A percentile compares a stretch with the other conserved stretches of the same genome.
phyloP scores from a whole-genome alignment of 2,888 invertebrate genomes.

The Spodoptera picta region DNA sequence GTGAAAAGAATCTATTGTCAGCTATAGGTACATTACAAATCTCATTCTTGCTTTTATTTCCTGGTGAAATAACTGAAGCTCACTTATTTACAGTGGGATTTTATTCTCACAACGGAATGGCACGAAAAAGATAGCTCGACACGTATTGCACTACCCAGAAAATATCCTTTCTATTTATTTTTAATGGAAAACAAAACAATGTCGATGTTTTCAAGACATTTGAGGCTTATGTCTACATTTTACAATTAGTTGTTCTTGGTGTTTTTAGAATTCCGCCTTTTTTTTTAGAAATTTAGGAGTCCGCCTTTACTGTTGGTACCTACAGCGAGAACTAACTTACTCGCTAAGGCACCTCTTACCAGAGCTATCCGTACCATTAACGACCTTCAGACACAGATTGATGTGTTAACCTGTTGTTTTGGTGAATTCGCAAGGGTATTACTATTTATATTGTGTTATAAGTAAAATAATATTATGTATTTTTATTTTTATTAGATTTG shows the following conservation, averaged over 20 bases:
- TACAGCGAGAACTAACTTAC: no score
- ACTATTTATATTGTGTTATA: no score
- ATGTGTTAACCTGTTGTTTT: no score
- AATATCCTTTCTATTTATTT: conserved; percentile 30
- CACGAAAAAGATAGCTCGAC: conserved; percentile 37
- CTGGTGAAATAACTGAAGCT: conserved; percentile 6
- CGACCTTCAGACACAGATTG: no score
- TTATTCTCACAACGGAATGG: conserved; percentile 12
- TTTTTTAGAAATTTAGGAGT: no score
- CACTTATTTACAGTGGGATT: background rate
- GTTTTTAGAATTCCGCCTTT: no score
- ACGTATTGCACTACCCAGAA: conserved; percentile 10
- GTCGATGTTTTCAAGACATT: conserved; percentile 29
- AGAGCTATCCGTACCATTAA: no score
- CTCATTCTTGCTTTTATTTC: conserved; percentile 8
- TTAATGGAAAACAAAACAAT: conserved; percentile 14
- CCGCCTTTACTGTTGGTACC: no score
- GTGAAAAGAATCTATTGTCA: background rate
- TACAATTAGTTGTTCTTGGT: background rate
- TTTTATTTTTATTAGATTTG: no score
- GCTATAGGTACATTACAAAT: conserved; percentile 16
- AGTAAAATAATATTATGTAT: no score
- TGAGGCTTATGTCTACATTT: conserved; percentile 11
- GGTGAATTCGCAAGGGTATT: no score
- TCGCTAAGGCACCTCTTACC: no score